A percentile compares a stretch with the other conserved stretches of the same genome.
These are phyloP conservation scores for Drosophila nasuta DNA, from an alignment of 1,140 invertebrate genomes.

Conservation along the genomic window DNA sequence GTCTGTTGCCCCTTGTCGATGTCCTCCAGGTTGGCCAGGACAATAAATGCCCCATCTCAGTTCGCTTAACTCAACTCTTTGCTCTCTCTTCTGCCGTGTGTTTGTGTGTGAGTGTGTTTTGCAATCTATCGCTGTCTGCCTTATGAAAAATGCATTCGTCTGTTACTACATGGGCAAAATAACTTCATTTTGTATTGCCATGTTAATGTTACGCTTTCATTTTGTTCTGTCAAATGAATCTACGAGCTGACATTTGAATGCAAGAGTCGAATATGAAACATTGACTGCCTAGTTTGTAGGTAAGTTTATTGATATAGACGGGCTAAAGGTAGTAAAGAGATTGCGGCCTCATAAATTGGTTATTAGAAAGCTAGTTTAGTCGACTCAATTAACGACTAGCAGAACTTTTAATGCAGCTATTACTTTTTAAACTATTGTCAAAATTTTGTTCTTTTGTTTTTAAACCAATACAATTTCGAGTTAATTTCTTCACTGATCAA, in stretches of 20 bases:
- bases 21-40: slow-evolving; percentile 33
- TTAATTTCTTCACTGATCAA: too few species aligned
- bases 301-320: background rate
- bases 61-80: background rate
- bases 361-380: too few species aligned
- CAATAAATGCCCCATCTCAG: background rate
- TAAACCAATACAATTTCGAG: too few species aligned
- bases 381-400: too few species aligned
- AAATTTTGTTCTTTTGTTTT: too few species aligned
- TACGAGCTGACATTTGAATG: slow-evolving; percentile 10
- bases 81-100: background rate
- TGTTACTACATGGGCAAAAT: slow-evolving; percentile 62
- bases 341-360: background rate
- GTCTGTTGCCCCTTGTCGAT: slow-evolving; percentile 56
- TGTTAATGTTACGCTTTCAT: slow-evolving; percentile 48
- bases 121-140: slow-evolving; percentile 62
- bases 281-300: background rate
- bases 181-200: slow-evolving; percentile 68
- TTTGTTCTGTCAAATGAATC: background rate
- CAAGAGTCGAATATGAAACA: background rate
- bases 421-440: too few species aligned
- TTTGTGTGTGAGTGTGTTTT: background rate
- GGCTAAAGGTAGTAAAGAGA: background rate
- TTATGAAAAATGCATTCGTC: slow-evolving; percentile 81
- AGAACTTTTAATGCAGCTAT: too few species aligned